Evolutionary conservation across 2,888 invertebrate species (phyloP).

Genomic region (Dyspetes luteomarginatus): DNA sequence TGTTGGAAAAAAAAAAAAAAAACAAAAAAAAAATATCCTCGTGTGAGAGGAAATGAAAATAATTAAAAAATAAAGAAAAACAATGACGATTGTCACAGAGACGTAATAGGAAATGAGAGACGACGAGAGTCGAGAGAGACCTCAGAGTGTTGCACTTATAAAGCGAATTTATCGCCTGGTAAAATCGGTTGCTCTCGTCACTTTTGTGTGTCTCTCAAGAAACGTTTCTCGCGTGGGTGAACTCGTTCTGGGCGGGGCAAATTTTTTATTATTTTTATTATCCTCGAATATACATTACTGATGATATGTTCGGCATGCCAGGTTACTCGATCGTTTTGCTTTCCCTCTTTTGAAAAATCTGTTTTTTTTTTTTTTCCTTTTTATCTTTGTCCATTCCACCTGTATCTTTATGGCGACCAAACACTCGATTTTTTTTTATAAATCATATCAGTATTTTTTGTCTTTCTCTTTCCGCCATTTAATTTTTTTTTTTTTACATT

Average conservation of each 20-base stretch:
- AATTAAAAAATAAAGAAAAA: too few species aligned
- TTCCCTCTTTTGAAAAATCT: background rate
- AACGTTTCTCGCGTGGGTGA: conserved; percentile 68
- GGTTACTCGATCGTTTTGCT: background rate
- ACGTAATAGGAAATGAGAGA: background rate
- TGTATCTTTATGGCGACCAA: too few species aligned
- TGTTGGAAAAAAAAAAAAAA: too few species aligned
- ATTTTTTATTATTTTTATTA: conserved; percentile 21
- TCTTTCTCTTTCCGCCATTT: background rate
- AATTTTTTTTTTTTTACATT: too few species aligned
- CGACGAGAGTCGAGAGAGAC: background rate
- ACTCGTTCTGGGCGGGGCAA: conserved; percentile 67
- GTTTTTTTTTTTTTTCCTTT: background rate
- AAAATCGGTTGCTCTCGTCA: conserved; percentile 61
- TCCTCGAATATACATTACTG: background rate
- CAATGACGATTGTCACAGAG: background rate
- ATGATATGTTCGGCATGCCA: conserved; percentile 41
- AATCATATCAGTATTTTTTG: background rate
- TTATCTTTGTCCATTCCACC: background rate
- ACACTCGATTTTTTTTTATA: too few species aligned
- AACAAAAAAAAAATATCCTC: too few species aligned
- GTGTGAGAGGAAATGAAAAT: background rate
- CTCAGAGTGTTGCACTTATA: conserved; percentile 43
- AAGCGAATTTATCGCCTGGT: conserved; percentile 58
- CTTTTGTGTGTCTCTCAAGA: conserved; percentile 38